Evolutionary conservation across 2,113 vertebrate genomes (phyloP).

Genomic region (Loxodonta africana): DNA sequence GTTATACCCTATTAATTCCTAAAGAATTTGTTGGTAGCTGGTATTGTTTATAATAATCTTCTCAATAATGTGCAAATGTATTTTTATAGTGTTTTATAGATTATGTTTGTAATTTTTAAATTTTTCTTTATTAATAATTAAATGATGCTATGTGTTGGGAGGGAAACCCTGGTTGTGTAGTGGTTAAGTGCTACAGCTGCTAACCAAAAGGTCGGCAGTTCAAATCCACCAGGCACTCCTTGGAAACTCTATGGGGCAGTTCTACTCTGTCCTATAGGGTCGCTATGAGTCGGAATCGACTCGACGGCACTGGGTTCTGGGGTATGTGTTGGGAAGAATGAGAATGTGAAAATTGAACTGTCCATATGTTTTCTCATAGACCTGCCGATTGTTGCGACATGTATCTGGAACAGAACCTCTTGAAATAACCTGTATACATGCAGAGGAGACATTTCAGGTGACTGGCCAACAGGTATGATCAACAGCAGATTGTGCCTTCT

Average conservation of each 20-base stretch:
- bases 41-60: neutral
- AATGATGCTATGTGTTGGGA: neutral
- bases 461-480: slow-evolving; percentile 97
- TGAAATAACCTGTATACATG: slow-evolving; percentile 98
- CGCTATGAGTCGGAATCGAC: no score
- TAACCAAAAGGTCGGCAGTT: no score
- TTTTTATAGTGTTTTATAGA: neutral
- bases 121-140: slow-evolving; percentile 31
- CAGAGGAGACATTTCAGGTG: slow-evolving; percentile 98
- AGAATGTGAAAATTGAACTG: neutral
- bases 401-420: slow-evolving; percentile 97
- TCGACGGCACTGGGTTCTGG: no score
- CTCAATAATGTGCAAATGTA: neutral
- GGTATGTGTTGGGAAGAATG: neutral
- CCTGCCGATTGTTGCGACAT: slow-evolving; percentile 95
- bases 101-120: neutral
- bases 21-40: slow-evolving; percentile 15
- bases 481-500: slow-evolving; percentile 7
- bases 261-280: no score
- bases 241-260: no score
- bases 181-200: no score
- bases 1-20: neutral
- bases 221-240: no score
- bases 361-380: slow-evolving; percentile 86
- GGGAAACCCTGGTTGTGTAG: no score